These are phyloP conservation scores for Aphodius sticticus DNA, from an alignment of 2,888 invertebrate species.

Conservation along the genomic window DNA sequence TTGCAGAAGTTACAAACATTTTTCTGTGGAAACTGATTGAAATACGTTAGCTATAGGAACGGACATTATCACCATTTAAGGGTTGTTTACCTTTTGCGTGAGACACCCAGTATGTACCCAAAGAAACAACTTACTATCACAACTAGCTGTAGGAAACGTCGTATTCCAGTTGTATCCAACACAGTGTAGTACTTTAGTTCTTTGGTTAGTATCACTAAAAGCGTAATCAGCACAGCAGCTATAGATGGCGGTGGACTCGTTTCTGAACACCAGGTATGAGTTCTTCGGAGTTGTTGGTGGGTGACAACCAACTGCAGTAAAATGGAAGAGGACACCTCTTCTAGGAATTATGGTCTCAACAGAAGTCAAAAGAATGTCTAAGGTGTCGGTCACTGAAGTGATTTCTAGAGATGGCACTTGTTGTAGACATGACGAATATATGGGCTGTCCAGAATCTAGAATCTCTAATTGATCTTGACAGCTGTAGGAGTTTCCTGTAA, in stretches of 20 bases:
- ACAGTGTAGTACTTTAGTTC: constrained; percentile 66
- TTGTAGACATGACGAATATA: constrained; percentile 66
- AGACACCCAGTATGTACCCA: not conserved
- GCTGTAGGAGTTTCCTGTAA: constrained; percentile 44
- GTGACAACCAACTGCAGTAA: constrained; percentile 71
- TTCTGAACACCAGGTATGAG: constrained; percentile 74
- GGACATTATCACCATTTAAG: too few relatives aligned
- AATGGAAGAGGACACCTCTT: constrained; percentile 72
- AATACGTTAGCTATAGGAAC: too few relatives aligned
- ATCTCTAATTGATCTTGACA: constrained; percentile 66
- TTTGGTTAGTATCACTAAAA: constrained; percentile 73
- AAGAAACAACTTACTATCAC: constrained; percentile 66
- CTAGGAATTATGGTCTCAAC: constrained; percentile 45
- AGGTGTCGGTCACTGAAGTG: constrained; percentile 61
- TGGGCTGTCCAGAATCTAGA: constrained; percentile 61
- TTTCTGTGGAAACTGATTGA: too few relatives aligned
- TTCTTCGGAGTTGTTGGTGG: constrained; percentile 70
- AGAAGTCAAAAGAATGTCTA: constrained; percentile 54
- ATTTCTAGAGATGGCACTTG: constrained; percentile 63
- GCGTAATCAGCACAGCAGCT: constrained; percentile 73
- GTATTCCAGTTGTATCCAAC: constrained; percentile 72
- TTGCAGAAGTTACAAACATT: too few relatives aligned
- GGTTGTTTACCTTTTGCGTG: too few relatives aligned
- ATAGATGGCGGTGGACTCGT: constrained; percentile 71
- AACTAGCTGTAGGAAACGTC: constrained; percentile 65